These are phyloP conservation scores for Pammene aurita DNA, from an alignment of 2,888 invertebrate species.

Conservation along the genomic window DNA sequence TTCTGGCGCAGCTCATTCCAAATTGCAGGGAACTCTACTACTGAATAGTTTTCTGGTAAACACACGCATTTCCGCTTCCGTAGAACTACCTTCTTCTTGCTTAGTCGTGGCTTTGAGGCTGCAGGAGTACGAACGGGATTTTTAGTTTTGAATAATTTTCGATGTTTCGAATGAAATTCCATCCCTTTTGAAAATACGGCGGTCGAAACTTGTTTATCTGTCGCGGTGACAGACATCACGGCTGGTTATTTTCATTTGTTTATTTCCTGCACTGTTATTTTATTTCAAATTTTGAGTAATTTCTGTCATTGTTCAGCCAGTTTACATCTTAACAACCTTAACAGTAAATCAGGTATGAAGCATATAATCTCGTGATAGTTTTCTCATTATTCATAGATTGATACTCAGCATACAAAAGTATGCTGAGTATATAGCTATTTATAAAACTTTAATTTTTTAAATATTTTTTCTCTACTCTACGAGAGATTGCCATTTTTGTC, in stretches of 20 bases:
- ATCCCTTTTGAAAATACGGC: constrained; percentile 82
- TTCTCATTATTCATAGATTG: not conserved
- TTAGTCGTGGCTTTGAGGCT: constrained; percentile 72
- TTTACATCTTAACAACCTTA: not conserved
- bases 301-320: constrained; percentile 30
- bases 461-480: too few species aligned
- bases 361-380: not conserved
- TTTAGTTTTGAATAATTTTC: constrained; percentile 82
- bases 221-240: constrained; percentile 73
- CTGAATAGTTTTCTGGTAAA: constrained; percentile 82
- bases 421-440: too few species aligned
- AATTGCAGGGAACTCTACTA: constrained; percentile 85
- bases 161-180: constrained; percentile 83
- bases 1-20: constrained; percentile 87
- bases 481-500: constrained; percentile 4
- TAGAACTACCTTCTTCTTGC: constrained; percentile 74
- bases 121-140: constrained; percentile 78
- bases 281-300: constrained; percentile 23
- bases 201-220: constrained; percentile 80
- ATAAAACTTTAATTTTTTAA: too few species aligned
- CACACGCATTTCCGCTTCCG: constrained; percentile 84
- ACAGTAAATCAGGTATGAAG: not conserved
- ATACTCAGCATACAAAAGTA: not conserved
- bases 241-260: constrained; percentile 66
- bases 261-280: constrained; percentile 43